Conservation (phyloP, 2,113 vertebrate species). For the Gallinago paraguaiae region DNA sequence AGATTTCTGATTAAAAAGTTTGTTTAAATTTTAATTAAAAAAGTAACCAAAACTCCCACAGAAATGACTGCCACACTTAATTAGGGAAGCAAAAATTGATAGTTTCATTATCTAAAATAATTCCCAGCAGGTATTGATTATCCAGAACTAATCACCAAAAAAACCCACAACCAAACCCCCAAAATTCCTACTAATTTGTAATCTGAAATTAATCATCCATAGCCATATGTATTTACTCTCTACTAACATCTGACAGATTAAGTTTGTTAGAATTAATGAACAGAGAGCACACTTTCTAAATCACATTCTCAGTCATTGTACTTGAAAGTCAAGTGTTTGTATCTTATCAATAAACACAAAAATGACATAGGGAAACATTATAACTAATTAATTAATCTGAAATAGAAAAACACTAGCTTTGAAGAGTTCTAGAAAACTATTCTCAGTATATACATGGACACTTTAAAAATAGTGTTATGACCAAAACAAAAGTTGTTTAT, state of each 20-base stretch:
- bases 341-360: neutral
- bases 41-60: neutral
- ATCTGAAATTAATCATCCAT: slow-evolving; percentile 20
- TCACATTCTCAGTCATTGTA: neutral
- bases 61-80: neutral
- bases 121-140: slow-evolving; percentile 9
- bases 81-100: neutral
- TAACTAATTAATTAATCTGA: neutral
- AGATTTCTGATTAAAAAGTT: neutral
- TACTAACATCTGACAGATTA: neutral
- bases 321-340: neutral
- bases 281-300: neutral
- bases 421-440: neutral
- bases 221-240: neutral
- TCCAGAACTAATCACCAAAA: neutral
- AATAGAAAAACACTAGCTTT: neutral
- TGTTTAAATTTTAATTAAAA: neutral
- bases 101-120: neutral
- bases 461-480: neutral
- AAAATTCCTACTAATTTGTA: neutral
- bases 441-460: neutral
- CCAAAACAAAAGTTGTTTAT: neutral
- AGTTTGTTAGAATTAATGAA: neutral
- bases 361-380: neutral
- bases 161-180: neutral